Conservation (phyloP, 2,797 vertebrate species). For the Poecilia velifera region DNA sequence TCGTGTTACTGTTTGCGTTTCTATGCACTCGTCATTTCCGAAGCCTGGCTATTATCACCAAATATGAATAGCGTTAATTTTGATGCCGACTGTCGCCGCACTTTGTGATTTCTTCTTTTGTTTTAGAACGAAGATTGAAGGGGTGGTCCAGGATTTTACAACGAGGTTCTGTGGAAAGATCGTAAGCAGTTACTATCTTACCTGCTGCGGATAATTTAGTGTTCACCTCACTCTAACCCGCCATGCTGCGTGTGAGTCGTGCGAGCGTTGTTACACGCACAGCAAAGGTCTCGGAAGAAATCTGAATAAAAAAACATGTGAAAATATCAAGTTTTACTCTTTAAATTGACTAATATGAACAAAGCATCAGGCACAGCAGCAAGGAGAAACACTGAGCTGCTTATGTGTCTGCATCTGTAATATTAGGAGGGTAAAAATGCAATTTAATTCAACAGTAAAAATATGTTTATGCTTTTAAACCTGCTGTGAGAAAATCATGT, state of each 20-base stretch:
- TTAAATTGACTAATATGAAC: not conserved
- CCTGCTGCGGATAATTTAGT: not conserved
- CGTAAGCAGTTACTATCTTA: not conserved
- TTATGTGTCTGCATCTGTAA: not conserved
- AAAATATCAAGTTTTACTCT: not conserved
- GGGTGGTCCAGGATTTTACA: not conserved
- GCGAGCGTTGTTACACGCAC: not conserved
- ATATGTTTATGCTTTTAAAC: not conserved
- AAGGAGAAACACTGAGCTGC: not conserved
- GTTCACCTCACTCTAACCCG: too few relatives aligned
- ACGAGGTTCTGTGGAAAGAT: not conserved
- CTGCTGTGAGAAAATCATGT: not conserved
- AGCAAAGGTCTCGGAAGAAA: not conserved
- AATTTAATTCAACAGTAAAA: not conserved
- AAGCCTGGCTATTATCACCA: conserved; percentile 60
- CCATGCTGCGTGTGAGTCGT: not conserved
- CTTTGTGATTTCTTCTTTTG: conserved; percentile 35
- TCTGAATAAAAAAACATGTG: not conserved
- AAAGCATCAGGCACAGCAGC: not conserved
- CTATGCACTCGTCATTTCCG: conserved; percentile 87
- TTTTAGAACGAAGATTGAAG: conserved; percentile 17
- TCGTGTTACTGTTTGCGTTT: conserved; percentile 86
- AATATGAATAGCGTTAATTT: conserved; percentile 56
- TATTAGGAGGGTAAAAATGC: not conserved
- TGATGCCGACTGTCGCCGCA: conserved; percentile 44